phyloP scores from a whole-genome alignment of 2,113 vertebrate genomes.

The Lagopus muta region DNA sequence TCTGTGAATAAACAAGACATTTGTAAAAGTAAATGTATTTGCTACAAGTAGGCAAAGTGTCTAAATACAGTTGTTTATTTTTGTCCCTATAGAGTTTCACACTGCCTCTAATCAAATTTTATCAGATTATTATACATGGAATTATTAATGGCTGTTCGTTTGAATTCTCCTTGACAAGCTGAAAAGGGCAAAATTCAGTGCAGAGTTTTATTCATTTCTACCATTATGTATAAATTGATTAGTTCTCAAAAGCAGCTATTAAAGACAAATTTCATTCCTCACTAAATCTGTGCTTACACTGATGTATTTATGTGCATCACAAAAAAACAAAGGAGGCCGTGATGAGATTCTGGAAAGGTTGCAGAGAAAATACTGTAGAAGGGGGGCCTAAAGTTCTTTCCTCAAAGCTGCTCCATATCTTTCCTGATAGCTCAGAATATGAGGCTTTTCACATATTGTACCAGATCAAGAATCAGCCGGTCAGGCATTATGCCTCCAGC shows the following conservation, averaged over 20 bases:
- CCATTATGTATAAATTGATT: not conserved
- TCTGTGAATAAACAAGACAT: not conserved
- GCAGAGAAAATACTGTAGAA: not conserved
- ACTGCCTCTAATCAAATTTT: not conserved
- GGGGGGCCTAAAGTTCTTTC: not conserved
- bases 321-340: not conserved
- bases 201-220: not conserved
- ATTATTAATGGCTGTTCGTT: not conserved
- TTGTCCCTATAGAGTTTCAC: not conserved
- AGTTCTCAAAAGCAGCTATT: conserved; percentile 24
- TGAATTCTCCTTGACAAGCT: not conserved
- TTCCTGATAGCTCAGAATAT: not conserved
- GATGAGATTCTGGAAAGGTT: not conserved
- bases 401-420: not conserved
- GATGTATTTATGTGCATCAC: not conserved
- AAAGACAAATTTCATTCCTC: not conserved
- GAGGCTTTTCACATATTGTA: not conserved
- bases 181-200: conserved; percentile 6
- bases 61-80: not conserved
- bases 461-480: not conserved
- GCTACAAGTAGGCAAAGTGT: not conserved
- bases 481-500: not conserved
- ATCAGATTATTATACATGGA: not conserved
- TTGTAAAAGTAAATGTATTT: not conserved
- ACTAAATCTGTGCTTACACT: not conserved